A percentile compares a stretch with the other conserved stretches of the same genome.
phyloP scores from a whole-genome alignment of 2,797 vertebrate genomes.

The Pelochelys cantorii region DNA sequence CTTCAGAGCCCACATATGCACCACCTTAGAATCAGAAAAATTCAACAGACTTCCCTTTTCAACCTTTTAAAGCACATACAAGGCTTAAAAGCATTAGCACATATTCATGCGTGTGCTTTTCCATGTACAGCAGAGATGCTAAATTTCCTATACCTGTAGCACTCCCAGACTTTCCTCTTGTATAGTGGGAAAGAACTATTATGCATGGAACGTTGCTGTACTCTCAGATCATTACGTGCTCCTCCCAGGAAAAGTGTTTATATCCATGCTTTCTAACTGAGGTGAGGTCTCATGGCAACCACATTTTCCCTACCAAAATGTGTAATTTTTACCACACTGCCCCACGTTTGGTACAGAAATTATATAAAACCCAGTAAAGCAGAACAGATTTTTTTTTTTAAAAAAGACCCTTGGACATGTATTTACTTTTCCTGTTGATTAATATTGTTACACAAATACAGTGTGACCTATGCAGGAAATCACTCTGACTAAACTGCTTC shows the following conservation, averaged over 20 bases:
- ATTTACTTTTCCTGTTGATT: background rate
- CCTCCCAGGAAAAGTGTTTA: background rate
- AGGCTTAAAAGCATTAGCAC: background rate
- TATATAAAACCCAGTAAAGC: conserved; percentile 25
- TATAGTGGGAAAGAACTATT: fast-evolving
- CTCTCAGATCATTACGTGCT: background rate
- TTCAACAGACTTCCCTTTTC: background rate
- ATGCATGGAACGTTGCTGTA: background rate
- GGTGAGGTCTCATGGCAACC: conserved; percentile 58
- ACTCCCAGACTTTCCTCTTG: fast-evolving
- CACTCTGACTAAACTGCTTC: background rate
- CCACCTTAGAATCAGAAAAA: background rate
- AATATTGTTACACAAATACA: background rate
- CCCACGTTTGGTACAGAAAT: conserved; percentile 4
- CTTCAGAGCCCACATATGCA: background rate
- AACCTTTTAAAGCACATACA: background rate
- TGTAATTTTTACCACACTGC: conserved; percentile 16
- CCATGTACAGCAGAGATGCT: background rate
- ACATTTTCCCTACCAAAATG: background rate
- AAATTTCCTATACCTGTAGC: background rate
- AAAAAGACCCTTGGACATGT: background rate
- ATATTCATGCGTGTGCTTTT: background rate
- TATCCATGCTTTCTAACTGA: background rate
- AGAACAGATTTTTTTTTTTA: background rate
- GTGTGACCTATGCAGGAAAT: background rate